A percentile compares a stretch with the other conserved stretches of the same genome.
Conservation (phyloP, 2,888 invertebrate species). For the Melitaea athalia region DNA sequence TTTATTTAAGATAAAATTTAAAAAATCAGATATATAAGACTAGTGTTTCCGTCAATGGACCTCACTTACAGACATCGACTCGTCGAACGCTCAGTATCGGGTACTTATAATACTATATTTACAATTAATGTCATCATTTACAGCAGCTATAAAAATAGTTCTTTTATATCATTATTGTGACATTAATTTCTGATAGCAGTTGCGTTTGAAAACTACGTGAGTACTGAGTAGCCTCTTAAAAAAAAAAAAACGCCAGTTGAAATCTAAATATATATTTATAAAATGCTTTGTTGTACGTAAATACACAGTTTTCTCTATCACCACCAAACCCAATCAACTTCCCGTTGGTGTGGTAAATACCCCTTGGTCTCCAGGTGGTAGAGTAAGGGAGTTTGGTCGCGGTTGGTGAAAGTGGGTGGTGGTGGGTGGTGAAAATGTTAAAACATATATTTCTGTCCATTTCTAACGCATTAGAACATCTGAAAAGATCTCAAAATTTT, state of each 20-base stretch:
- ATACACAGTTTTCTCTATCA: no score
- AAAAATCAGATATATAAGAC: conserved; percentile 70
- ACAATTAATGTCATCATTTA: conserved; percentile 30
- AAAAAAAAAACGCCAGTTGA: neutral
- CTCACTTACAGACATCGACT: conserved; percentile 46
- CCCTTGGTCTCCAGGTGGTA: no score
- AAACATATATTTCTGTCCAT: no score
- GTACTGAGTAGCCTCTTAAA: conserved; percentile 1
- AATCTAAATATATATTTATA: no score
- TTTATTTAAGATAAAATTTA: conserved; percentile 44
- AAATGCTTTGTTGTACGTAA: no score
- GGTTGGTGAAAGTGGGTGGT: no score
- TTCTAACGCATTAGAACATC: no score
- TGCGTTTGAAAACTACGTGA: neutral
- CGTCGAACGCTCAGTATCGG: conserved; percentile 2
- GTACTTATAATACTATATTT: conserved; percentile 33
- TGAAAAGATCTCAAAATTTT: no score
- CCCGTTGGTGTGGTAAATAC: no score
- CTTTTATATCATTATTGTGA: conserved; percentile 19
- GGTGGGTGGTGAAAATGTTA: no score
- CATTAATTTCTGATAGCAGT: conserved; percentile 6
- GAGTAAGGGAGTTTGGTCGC: no score
- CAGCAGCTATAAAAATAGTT: conserved; percentile 30
- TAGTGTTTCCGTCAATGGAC: conserved; percentile 63
- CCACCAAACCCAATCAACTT: no score